phyloP scores from a whole-genome alignment of 1,140 invertebrate species.

The Piezodorus guildinii region DNA sequence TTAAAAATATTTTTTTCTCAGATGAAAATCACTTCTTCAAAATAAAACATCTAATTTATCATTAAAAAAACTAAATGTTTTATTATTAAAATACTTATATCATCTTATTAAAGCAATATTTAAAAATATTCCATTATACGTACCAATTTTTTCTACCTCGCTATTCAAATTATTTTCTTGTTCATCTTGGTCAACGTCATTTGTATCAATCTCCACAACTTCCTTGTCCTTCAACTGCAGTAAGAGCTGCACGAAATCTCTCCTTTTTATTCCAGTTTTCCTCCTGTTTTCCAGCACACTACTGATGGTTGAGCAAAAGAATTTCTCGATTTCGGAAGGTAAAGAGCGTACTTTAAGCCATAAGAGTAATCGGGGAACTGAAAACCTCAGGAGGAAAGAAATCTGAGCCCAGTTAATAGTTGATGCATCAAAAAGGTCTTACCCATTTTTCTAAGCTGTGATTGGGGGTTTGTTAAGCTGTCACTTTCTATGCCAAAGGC shows the following conservation, averaged over 20 bases:
- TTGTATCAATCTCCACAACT: constrained; percentile 1
- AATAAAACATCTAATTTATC: too few species aligned
- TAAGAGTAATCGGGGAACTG: constrained; percentile 21
- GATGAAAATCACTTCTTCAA: too few species aligned
- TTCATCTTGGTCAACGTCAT: neutral
- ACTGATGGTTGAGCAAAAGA: constrained; percentile 38
- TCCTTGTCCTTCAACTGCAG: constrained; percentile 26
- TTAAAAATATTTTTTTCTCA: too few species aligned
- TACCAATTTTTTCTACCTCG: too few species aligned
- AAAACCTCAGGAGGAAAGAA: constrained; percentile 19
- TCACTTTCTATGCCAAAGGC: constrained; percentile 45
- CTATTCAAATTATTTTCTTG: too few species aligned
- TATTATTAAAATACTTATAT: too few species aligned
- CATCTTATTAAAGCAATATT: too few species aligned
- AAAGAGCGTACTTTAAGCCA: constrained; percentile 21
- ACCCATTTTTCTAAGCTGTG: constrained; percentile 39
- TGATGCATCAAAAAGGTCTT: constrained; percentile 29
- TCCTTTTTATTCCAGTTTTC: constrained; percentile 34
- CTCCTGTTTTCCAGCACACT: constrained; percentile 35
- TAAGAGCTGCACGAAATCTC: constrained; percentile 34
- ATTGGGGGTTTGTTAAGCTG: constrained; percentile 36
- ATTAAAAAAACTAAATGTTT: too few species aligned
- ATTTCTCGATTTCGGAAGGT: constrained; percentile 31
- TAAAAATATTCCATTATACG: too few species aligned
- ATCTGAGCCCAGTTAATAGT: constrained; percentile 29